phyloP scores from a whole-genome alignment of 2,888 invertebrate species.

The Eubasilissa splendida region DNA sequence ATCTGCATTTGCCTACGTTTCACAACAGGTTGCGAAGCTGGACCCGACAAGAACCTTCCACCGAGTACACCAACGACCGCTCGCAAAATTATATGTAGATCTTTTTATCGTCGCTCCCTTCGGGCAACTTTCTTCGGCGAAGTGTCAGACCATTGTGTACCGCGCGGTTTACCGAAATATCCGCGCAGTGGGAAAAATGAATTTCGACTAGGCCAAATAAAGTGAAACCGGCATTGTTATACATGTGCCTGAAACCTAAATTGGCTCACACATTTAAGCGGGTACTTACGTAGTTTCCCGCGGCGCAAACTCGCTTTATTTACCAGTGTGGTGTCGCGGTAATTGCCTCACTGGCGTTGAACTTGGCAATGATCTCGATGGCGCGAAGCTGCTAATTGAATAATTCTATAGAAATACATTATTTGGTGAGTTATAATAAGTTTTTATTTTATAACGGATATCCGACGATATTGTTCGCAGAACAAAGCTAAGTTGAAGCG shows the following conservation, averaged over 20 bases:
- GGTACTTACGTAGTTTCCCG: constrained; percentile 39
- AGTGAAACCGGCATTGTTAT: constrained; percentile 52
- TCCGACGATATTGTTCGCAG: too few species aligned
- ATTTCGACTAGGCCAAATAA: constrained; percentile 47
- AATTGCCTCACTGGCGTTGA: not conserved
- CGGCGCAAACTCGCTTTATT: constrained; percentile 11
- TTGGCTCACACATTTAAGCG: constrained; percentile 44
- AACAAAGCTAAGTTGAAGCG: too few species aligned
- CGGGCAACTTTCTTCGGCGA: constrained; percentile 24
- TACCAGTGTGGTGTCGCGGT: not conserved
- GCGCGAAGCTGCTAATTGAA: not conserved
- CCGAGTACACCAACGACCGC: too few species aligned
- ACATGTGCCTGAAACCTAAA: constrained; percentile 55
- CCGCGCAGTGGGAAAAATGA: constrained; percentile 48
- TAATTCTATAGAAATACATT: not conserved
- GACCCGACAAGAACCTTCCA: too few species aligned
- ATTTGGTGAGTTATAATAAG: too few species aligned
- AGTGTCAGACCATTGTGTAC: constrained; percentile 39
- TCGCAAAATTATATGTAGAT: constrained; percentile 7
- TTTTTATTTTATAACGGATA: too few species aligned
- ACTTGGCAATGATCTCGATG: not conserved
- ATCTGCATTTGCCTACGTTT: too few species aligned
- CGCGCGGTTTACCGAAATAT: constrained; percentile 29
- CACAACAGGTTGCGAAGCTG: too few species aligned
- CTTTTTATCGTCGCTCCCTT: constrained; percentile 22